Base-by-base conservation (phyloP, 2,113 vertebrate species). In the Amphilophus citrinellus region DNA sequence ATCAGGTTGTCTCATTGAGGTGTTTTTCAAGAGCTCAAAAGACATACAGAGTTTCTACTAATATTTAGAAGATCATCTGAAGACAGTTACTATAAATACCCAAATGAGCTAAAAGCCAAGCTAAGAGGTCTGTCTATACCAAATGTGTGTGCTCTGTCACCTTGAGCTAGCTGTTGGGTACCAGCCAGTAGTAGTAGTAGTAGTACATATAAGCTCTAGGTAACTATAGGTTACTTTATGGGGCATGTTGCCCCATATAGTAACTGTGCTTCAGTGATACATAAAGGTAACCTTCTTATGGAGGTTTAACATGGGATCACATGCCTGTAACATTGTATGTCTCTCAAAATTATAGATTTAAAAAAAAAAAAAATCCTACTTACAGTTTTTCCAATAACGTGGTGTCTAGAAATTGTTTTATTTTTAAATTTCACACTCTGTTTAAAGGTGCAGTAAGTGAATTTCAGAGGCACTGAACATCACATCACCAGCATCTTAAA, bases 81-180 rank as follows among this genome's bases (percentile, higher is more conserved):
- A 61, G 8, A 27, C 35, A 0, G 57, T 77, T 42, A 27, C 78
- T 88, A 83, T 83, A 58, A 76, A 88, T 91, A 83, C 22, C 73
- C 32, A 35, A 13, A 58, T 50, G 42, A 68, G 53, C 30, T 22
- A 35, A 35, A 35, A 7, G 6, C 39, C 10, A 10, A 44, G 50
- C 58, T 61, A 11, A 79, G 84, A 68, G 32, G n/a, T 53, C 63
- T 58, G 71, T 61, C 6, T 30, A 24, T 35, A 42, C 58, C 42
- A 35, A 62, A 56, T 73, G 66, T 73, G 0, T 73, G 50, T 6
- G 2, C 10, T 73, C 17, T 73, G 61, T 86, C 71, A 87, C 83
- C 90, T 83, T 85, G 80, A 83, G 75, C 57, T 4, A 50, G 10
- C 53, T 75, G 18, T 1, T 65, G 62, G 47, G 11, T 77, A 61